Conservation (phyloP, 2,888 invertebrate species). For the Conchocele bisecta region DNA sequence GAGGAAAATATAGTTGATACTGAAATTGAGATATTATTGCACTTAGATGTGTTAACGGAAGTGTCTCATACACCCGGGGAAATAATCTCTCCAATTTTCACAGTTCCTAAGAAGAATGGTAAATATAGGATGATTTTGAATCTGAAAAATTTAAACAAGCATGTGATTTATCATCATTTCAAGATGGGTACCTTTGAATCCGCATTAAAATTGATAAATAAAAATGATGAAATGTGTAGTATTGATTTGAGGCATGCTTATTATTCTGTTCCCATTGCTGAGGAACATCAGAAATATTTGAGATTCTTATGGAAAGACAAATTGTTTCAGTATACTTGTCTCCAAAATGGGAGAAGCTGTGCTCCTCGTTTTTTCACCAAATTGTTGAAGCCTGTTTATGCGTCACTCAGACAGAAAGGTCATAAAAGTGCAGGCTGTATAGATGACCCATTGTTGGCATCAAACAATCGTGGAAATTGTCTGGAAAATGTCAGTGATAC, state of each 20-base stretch:
- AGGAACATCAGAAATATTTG: not conserved
- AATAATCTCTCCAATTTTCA: conserved; percentile 2
- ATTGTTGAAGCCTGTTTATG: not conserved
- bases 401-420: conserved; percentile 33
- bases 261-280: not conserved
- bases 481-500: conserved; percentile 17
- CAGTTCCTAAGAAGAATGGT: not conserved
- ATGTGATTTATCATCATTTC: not conserved
- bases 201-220: not conserved
- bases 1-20: not conserved
- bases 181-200: not conserved
- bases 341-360: conserved; percentile 40
- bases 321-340: conserved; percentile 20
- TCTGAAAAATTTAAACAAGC: not conserved
- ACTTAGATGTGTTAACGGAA: not conserved
- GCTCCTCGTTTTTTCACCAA: conserved; percentile 36
- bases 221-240: not conserved
- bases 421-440: conserved; percentile 34
- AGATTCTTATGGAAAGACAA: conserved; percentile 2
- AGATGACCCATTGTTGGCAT: conserved; percentile 38
- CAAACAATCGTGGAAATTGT: conserved; percentile 16
- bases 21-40: not conserved
- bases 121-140: not conserved
- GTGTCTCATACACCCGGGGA: not conserved
- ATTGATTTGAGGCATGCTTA: no score